A percentile compares a stretch with the other conserved stretches of the same genome.
Conservation (phyloP, 2,797 vertebrate species). For the Siniperca obscura region DNA sequence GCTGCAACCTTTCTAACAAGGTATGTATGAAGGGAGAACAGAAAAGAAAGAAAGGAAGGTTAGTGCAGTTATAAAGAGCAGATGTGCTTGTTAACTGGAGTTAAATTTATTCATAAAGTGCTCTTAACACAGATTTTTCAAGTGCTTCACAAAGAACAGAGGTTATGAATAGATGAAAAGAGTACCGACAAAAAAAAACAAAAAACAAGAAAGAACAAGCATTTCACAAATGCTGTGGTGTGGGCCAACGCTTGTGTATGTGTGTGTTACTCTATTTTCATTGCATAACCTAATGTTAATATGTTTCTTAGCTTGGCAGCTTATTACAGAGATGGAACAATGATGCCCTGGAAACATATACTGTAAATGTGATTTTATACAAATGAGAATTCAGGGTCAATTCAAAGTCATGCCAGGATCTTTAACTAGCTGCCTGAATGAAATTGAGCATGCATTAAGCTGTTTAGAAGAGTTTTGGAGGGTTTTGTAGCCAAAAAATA, state of each 20-base stretch:
- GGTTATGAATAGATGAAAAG: constrained; percentile 54
- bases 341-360: constrained; percentile 41
- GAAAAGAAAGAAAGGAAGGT: constrained; percentile 32
- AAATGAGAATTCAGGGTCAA: constrained; percentile 26
- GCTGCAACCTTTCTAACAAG: constrained; percentile 31
- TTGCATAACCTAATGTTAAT: constrained; percentile 41
- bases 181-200: constrained; percentile 18
- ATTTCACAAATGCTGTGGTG: constrained; percentile 26
- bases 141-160: constrained; percentile 48
- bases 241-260: not conserved
- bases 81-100: constrained; percentile 41
- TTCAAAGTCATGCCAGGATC: constrained; percentile 3
- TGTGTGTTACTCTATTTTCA: constrained; percentile 35
- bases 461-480: not conserved
- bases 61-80: constrained; percentile 20
- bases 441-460: not conserved
- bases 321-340: constrained; percentile 40
- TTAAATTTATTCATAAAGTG: constrained; percentile 54
- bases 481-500: not conserved
- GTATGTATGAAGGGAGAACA: constrained; percentile 15
- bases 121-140: constrained; percentile 23
- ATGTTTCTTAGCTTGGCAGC: constrained; percentile 44
- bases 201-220: constrained; percentile 7
- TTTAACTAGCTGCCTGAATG: constrained; percentile 13
- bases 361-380: constrained; percentile 23